A percentile compares a stretch with the other conserved stretches of the same genome.
phyloP scores from a whole-genome alignment of 2,888 invertebrate species.

The Catocala fraxini region DNA sequence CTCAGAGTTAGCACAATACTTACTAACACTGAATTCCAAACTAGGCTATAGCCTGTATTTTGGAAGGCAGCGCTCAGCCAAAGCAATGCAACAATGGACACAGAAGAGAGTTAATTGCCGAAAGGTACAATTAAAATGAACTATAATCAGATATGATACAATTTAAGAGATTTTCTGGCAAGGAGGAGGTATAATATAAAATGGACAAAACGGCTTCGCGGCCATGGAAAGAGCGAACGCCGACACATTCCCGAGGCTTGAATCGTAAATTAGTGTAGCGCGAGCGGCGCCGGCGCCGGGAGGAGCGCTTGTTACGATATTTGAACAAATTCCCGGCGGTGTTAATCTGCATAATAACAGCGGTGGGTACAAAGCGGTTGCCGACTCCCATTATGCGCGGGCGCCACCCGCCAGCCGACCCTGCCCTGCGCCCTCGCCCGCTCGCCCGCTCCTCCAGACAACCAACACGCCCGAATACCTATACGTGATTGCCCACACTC shows the following conservation, averaged over 20 bases:
- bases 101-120: too few relatives aligned
- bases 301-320: constrained; percentile 87
- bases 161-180: constrained; percentile 62
- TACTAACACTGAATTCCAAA: too few relatives aligned
- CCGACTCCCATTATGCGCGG: constrained; percentile 84
- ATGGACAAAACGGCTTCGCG: constrained; percentile 68
- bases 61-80: too few relatives aligned
- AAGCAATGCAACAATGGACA: too few relatives aligned
- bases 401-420: constrained; percentile 76
- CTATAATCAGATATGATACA: constrained; percentile 56
- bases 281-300: constrained; percentile 84
- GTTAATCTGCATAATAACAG: constrained; percentile 88
- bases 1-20: too few relatives aligned
- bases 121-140: constrained; percentile 52
- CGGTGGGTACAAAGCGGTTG: constrained; percentile 83
- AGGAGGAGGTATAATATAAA: constrained; percentile 68
- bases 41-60: too few relatives aligned
- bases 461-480: constrained; percentile 51
- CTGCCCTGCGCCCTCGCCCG: constrained; percentile 28
- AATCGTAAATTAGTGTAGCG: constrained; percentile 82
- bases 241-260: constrained; percentile 80
- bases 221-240: constrained; percentile 72
- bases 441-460: constrained; percentile 47
- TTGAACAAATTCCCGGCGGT: constrained; percentile 88
- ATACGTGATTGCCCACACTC: constrained; percentile 51